These are phyloP conservation scores for Orthonychiurus folsomi DNA, from an alignment of 2,888 invertebrate genomes.

Conservation along the genomic window DNA sequence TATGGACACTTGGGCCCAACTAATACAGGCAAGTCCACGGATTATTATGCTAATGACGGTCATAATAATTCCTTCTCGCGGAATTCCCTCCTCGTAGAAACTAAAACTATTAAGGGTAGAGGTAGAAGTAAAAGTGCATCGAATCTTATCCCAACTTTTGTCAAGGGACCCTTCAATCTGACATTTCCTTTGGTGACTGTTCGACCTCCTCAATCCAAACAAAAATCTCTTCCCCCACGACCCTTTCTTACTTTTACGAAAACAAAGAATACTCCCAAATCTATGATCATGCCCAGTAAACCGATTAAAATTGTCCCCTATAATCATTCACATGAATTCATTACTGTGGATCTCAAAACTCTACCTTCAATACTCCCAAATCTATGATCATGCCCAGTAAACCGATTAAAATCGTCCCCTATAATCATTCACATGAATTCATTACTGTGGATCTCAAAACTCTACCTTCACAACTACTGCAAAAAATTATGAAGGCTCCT, in stretches of 20 bases:
- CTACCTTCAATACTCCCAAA: no score
- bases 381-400: background rate
- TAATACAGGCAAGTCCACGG: conserved; percentile 1
- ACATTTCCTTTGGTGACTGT: no score
- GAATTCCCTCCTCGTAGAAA: no score
- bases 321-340: background rate
- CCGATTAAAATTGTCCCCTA: background rate
- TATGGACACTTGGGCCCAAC: background rate
- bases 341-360: background rate
- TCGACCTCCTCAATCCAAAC: no score
- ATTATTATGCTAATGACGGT: background rate
- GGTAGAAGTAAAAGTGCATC: no score
- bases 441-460: background rate
- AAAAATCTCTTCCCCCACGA: no score
- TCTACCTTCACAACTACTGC: background rate
- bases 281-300: background rate
- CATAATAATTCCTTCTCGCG: background rate
- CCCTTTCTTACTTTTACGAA: no score
- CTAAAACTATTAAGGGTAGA: no score
- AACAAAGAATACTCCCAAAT: no score
- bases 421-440: background rate
- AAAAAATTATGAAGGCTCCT: background rate
- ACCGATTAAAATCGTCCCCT: background rate
- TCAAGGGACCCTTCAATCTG: no score
- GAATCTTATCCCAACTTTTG: no score